Evolutionary conservation across 92 coral and sea anemone species (phyloP).

Genomic region (Ricordea florida): DNA sequence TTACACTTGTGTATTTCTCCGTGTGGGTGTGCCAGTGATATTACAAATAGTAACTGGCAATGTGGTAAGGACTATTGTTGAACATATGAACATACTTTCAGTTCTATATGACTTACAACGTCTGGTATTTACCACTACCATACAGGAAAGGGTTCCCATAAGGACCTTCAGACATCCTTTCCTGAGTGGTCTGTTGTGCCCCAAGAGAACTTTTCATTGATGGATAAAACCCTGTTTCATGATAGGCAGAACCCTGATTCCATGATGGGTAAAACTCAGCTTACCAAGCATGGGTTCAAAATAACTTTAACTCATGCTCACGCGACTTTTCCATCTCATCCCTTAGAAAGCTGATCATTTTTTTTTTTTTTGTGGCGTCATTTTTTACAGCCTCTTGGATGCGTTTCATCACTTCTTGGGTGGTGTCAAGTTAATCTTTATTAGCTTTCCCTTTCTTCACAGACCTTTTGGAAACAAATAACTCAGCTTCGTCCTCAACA

Average conservation of each 20-base stretch:
- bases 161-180: constrained; percentile 26
- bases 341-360: no score
- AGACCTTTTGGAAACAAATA: no score
- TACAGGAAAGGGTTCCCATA: constrained; percentile 14
- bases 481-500: no score
- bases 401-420: no score
- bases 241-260: constrained; percentile 18
- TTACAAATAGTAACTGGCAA: neutral
- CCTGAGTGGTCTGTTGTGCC: constrained; percentile 15
- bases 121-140: constrained; percentile 8
- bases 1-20: neutral
- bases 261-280: constrained; percentile 23
- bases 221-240: neutral
- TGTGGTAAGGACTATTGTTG: neutral
- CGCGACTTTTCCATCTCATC: no score
- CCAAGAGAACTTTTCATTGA: neutral
- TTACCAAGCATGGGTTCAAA: no score
- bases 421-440: no score
- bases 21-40: neutral
- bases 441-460: no score
- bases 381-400: no score
- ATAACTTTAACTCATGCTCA: no score
- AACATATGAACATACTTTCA: constrained; percentile 12
- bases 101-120: constrained; percentile 19
- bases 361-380: no score